These are phyloP conservation scores for Chiloscyllium plagiosum DNA, from an alignment of 2,113 vertebrate genomes.

Conservation along the genomic window DNA sequence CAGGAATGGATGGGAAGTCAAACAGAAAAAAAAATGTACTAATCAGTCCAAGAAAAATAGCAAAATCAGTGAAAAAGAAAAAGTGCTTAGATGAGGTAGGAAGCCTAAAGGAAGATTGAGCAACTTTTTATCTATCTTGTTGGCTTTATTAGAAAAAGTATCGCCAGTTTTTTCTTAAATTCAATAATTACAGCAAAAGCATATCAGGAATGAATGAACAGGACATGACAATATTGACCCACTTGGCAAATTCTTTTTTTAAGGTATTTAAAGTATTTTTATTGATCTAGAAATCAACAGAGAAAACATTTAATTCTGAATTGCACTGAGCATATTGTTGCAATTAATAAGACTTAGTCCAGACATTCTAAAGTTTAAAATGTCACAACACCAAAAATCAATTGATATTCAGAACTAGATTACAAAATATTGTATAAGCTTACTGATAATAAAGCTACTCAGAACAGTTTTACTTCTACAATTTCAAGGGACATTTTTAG, in stretches of 20 bases:
- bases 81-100: not conserved
- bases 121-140: not conserved
- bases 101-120: not conserved
- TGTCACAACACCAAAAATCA: not conserved
- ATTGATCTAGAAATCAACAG: not conserved
- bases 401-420: not conserved
- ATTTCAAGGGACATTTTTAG: not conserved
- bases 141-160: not conserved
- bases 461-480: not conserved
- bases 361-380: not conserved
- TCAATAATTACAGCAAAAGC: not conserved
- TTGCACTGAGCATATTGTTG: not conserved
- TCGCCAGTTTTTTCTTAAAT: not conserved
- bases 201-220: not conserved
- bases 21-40: not conserved
- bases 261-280: not conserved
- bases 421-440: not conserved
- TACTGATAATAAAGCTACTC: not conserved
- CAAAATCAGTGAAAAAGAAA: not conserved
- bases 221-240: not conserved
- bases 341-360: not conserved
- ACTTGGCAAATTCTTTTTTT: not conserved
- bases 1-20: not conserved
- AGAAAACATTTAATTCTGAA: not conserved
- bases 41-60: not conserved